Percentiles rank a stretch among this genome's conserved stretches.
phyloP scores from a whole-genome alignment of 2,113 vertebrate species.

The Salvelinus namaycush region DNA sequence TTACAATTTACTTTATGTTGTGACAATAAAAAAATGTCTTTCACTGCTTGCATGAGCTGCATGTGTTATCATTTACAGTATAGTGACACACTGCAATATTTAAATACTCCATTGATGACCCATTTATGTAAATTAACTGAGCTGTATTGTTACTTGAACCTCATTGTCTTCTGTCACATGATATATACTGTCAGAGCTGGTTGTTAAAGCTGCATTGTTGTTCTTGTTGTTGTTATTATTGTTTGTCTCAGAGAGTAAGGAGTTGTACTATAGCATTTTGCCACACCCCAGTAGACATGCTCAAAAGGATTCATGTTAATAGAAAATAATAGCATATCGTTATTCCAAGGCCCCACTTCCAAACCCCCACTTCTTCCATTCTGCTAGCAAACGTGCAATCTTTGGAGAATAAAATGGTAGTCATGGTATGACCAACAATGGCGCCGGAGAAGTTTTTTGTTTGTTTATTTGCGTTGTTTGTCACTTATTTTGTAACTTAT shows the following conservation, averaged over 20 bases:
- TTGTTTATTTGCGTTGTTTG: no score
- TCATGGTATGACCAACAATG: background rate
- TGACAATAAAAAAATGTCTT: constrained; percentile 9
- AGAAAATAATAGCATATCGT: background rate
- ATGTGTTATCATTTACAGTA: background rate
- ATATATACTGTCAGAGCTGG: background rate
- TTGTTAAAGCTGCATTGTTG: background rate
- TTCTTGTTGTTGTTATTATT: background rate
- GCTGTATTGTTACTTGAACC: background rate
- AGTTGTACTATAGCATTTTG: background rate
- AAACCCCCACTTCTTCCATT: no score
- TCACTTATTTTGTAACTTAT: no score
- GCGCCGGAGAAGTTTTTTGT: no score
- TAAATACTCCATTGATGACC: background rate
- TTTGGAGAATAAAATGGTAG: no score
- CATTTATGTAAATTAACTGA: background rate
- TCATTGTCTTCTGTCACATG: background rate
- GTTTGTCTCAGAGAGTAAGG: background rate
- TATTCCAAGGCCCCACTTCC: background rate
- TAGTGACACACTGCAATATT: background rate
- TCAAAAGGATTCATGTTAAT: background rate
- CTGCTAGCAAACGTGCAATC: no score
- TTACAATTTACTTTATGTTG: background rate
- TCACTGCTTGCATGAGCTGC: background rate
- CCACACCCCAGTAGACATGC: background rate